Percentiles rank a stretch among this genome's conserved stretches.
Conservation (phyloP, 2,113 vertebrate species). For the Cyprinus carpio region DNA sequence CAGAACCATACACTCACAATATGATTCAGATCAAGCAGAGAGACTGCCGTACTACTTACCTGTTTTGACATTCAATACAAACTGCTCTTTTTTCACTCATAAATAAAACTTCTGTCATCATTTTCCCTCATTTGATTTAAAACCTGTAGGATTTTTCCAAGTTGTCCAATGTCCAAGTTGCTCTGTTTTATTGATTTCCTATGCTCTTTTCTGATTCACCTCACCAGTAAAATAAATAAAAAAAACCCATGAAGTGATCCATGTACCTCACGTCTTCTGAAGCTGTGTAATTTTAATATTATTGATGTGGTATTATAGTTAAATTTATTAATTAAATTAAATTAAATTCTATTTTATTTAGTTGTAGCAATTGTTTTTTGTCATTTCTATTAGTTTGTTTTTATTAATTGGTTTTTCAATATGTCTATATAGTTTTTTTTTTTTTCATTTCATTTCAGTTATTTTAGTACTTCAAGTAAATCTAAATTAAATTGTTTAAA, state of each 20-base stretch:
- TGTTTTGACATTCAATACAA: neutral
- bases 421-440: too few species aligned
- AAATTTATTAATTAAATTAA: too few species aligned
- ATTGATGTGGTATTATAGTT: too few species aligned
- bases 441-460: too few species aligned
- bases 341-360: too few species aligned
- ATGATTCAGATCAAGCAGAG: slow-evolving; percentile 35
- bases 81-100: neutral
- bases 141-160: neutral
- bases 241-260: neutral
- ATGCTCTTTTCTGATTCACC: neutral
- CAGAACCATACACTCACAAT: slow-evolving; percentile 2
- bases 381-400: too few species aligned
- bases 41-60: too few species aligned
- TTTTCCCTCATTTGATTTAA: neutral
- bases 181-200: neutral
- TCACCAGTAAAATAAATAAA: neutral
- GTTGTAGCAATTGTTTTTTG: neutral
- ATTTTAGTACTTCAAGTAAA: too few species aligned
- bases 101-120: neutral
- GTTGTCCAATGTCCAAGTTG: neutral
- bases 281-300: too few species aligned
- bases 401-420: neutral
- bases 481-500: too few species aligned
- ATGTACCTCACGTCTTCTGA: neutral